Evolutionary conservation across 2,888 invertebrate species (phyloP).

Genomic region (Metallyticus violacea): DNA sequence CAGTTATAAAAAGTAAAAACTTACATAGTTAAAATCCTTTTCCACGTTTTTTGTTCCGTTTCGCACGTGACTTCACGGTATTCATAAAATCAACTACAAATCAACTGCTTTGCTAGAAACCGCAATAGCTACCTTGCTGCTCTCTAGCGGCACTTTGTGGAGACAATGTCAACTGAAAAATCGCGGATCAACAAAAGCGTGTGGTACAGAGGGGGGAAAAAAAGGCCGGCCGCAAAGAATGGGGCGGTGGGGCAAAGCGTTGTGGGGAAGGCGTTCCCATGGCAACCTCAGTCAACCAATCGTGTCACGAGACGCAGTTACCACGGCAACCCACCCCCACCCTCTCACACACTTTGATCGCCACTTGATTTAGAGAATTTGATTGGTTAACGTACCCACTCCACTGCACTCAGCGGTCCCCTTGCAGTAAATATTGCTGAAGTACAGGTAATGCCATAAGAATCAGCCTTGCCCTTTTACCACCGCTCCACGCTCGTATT

Average conservation of each 20-base stretch:
- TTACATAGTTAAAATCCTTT: background rate
- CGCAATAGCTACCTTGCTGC: background rate
- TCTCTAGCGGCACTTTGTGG: background rate
- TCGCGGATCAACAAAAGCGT: background rate
- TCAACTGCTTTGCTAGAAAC: background rate
- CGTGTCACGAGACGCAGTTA: background rate
- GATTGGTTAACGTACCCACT: constrained; percentile 16
- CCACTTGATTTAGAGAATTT: constrained; percentile 21
- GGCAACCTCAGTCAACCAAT: constrained; percentile 36
- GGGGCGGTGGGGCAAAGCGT: constrained; percentile 32
- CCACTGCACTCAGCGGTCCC: background rate
- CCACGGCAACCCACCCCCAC: background rate
- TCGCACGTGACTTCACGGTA: background rate
- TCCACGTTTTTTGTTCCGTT: background rate
- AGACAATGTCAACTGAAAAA: background rate
- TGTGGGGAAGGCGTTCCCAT: constrained; percentile 41
- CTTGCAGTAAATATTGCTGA: background rate
- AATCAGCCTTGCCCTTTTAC: background rate
- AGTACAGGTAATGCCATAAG: background rate
- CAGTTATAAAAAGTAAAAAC: background rate
- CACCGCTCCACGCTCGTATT: too few relatives aligned
- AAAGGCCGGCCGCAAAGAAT: too few relatives aligned
- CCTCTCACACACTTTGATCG: constrained; percentile 9
- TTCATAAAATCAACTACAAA: background rate
- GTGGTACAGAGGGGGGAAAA: background rate